These are phyloP conservation scores for Toxotes jaculatrix DNA, from an alignment of 2,113 vertebrate genomes.

Conservation along the genomic window DNA sequence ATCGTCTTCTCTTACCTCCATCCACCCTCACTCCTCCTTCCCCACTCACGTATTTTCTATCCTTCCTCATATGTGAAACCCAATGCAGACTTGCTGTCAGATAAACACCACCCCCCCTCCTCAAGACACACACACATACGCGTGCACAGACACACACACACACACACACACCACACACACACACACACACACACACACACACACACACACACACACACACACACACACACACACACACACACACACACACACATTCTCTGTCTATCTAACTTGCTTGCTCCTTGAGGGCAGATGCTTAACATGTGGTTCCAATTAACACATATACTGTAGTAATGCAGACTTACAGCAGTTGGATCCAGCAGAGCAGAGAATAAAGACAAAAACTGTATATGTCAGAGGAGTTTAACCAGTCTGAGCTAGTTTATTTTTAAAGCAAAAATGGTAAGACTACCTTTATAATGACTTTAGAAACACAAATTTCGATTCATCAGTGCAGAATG, in stretches of 20 bases:
- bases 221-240: background rate
- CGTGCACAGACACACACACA: slow-evolving; percentile 6
- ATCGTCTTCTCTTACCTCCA: slow-evolving; percentile 11
- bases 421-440: background rate
- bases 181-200: background rate
- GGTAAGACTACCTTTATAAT: background rate
- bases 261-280: slow-evolving; percentile 25
- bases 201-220: slow-evolving; percentile 7
- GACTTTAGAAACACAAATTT: slow-evolving; percentile 33
- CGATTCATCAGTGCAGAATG: slow-evolving; percentile 31
- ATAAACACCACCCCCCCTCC: background rate
- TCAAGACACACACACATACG: background rate
- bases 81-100: background rate
- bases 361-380: slow-evolving; percentile 25
- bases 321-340: slow-evolving; percentile 25
- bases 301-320: slow-evolving; percentile 57
- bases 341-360: slow-evolving; percentile 10
- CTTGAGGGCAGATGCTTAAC: slow-evolving; percentile 30
- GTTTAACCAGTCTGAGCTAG: slow-evolving; percentile 17
- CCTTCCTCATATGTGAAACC: slow-evolving; percentile 3
- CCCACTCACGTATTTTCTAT: background rate
- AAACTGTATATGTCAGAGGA: slow-evolving; percentile 12
- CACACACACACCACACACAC: background rate
- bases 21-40: background rate
- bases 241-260: background rate